Percentiles rank a stretch among this genome's conserved stretches.
phyloP scores from a whole-genome alignment of 2,797 vertebrate genomes.

The Smutsia gigantea region DNA sequence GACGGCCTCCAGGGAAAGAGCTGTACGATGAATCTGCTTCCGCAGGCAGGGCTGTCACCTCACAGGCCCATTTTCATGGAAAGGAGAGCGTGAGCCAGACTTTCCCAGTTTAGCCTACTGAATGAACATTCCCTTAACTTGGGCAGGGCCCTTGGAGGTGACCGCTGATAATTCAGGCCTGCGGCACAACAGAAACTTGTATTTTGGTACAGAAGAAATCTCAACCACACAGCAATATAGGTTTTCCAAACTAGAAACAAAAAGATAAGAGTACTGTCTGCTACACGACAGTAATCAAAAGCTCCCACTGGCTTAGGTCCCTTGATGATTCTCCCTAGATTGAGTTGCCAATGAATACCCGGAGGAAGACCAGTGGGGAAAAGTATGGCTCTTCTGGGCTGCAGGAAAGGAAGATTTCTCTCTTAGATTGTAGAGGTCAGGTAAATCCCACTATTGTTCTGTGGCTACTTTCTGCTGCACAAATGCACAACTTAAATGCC shows the following conservation, averaged over 20 bases:
- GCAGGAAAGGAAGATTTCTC: neutral
- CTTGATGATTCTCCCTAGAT: neutral
- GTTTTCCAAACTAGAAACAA: neutral
- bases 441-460: neutral
- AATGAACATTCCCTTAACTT: neutral
- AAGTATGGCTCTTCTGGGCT: neutral
- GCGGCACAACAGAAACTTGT: neutral
- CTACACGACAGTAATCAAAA: neutral
- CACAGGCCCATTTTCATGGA: slow-evolving; percentile 69
- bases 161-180: neutral
- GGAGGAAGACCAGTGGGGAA: neutral
- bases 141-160: neutral
- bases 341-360: neutral
- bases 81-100: neutral
- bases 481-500: neutral
- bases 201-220: slow-evolving; percentile 17
- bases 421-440: neutral
- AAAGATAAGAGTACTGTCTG: neutral
- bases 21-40: slow-evolving; percentile 80
- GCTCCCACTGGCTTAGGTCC: neutral
- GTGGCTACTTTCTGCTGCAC: neutral
- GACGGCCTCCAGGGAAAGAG: slow-evolving; percentile 76
- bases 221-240: neutral
- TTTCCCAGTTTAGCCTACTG: neutral
- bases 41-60: slow-evolving; percentile 73